Base-by-base conservation (phyloP, 2,888 invertebrate genomes). In the Epirrita christyi region DNA sequence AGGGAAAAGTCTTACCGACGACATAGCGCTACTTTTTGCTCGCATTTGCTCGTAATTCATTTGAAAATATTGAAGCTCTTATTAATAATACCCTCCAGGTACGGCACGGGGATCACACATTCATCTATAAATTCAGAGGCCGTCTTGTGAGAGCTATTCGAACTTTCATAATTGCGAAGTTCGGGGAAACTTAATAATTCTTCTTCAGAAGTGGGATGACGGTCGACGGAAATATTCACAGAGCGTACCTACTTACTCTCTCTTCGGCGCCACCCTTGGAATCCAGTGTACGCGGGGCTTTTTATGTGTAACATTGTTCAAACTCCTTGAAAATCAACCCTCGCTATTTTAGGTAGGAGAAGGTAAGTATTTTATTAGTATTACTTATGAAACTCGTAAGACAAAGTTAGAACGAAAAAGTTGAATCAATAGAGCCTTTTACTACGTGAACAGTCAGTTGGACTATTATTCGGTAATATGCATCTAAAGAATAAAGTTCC, bases 101-200 rank as follows among this genome's bases (percentile, higher is more conserved):
- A 63, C 61, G 52, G 64, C 45, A 61, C 37, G 75, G 79, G 75
- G 79, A 83, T 81, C 87, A 88, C 82, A 90, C 76, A 90, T 86
- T 88, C 88, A 86, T 88, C 88, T 92, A 92, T 90, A 90, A 91
- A 92, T 92, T 91, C 91, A 85, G 89, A 80, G 81, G 80, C 84
- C 89, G 91, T 90, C 90, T 88, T 88, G 81, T 77, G 78, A 86
- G 89, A 90, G 91, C 89, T 89, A 90, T 92, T 90, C 87, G 88
- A 92, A 92, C 89, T 91, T 90, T 89, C 91, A 91, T 92, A 92
- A 92, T 92, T 92, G 90, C 89, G 83, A 90, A 92, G 91, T 92
- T 91, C 83, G 86, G 80, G 73, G 80, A 85, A 92, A 92, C 88
- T 92, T 92, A 91, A 91, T 92, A 92, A 92, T 92, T 91, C 92